phyloP scores from a whole-genome alignment of 1,140 invertebrate genomes.

The Triops cancriformis region DNA sequence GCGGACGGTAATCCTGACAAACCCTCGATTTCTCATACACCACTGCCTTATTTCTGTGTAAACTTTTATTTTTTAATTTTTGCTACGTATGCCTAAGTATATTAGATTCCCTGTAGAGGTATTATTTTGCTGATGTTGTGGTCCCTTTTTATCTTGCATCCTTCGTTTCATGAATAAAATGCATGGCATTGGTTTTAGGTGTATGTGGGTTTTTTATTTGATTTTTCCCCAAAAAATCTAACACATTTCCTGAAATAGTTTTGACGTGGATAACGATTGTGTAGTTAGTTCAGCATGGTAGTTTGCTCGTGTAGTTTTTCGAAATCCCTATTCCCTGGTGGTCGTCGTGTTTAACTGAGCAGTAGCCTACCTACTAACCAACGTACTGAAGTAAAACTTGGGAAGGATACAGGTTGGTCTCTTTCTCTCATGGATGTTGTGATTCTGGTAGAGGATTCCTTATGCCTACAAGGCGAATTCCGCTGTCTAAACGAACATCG shows the following conservation, averaged over 20 bases:
- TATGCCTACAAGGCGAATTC: slow-evolving; percentile 38
- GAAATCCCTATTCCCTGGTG: not conserved
- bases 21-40: not conserved
- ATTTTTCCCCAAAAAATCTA: not conserved
- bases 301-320: not conserved
- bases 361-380: slow-evolving; percentile 1
- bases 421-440: slow-evolving; percentile 14
- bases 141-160: not conserved
- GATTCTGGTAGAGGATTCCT: not conserved
- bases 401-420: not conserved
- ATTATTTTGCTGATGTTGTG: not conserved
- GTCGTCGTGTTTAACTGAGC: not conserved
- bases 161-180: not conserved
- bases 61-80: not conserved
- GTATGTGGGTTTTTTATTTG: not conserved
- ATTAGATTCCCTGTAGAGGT: not conserved
- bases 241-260: not conserved
- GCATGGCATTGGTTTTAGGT: slow-evolving; percentile 3
- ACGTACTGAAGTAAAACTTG: slow-evolving; percentile 1
- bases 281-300: slow-evolving; percentile 2
- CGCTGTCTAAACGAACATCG: slow-evolving; percentile 50
- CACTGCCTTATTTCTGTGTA: not conserved
- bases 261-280: not conserved
- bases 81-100: not conserved
- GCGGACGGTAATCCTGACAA: not conserved